phyloP scores from a whole-genome alignment of 2,113 vertebrate species.

The Lampris megalopsis region DNA sequence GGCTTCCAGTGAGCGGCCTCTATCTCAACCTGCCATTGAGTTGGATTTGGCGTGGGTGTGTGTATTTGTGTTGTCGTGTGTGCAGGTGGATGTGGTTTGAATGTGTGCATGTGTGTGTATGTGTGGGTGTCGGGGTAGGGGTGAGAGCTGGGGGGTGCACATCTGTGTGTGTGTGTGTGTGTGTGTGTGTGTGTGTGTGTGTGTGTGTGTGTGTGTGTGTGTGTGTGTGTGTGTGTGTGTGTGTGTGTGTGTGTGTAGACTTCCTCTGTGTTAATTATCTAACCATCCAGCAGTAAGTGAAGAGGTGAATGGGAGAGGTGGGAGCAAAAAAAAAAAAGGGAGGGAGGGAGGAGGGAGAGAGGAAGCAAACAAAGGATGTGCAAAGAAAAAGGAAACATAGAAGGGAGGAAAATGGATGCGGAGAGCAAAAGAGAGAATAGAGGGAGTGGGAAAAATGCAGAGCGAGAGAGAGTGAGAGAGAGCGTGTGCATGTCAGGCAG shows the following conservation, averaged over 20 bases:
- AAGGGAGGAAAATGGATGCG: slow-evolving; percentile 18
- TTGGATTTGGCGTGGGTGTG: slow-evolving; percentile 31
- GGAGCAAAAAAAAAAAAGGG: background rate
- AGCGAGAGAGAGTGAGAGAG: slow-evolving; percentile 1
- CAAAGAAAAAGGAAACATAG: background rate
- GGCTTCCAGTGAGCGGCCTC: slow-evolving; percentile 45
- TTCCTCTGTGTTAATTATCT: slow-evolving; percentile 43
- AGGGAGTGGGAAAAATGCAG: slow-evolving; percentile 13
- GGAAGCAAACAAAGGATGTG: background rate
- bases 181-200: slow-evolving; percentile 3
- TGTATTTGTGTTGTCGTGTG: background rate
- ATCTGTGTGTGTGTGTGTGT: background rate
- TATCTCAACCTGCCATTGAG: slow-evolving; percentile 49
- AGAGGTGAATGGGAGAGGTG: background rate
- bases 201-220: slow-evolving; percentile 18
- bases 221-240: background rate
- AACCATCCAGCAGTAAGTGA: slow-evolving; percentile 7
- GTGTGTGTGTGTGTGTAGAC: slow-evolving; percentile 8
- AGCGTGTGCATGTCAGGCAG: slow-evolving; percentile 47
- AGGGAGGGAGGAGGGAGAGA: background rate
- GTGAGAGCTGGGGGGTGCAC: slow-evolving; percentile 3
- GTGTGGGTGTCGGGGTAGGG: background rate
- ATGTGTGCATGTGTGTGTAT: background rate
- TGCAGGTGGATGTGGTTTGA: background rate
- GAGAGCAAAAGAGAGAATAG: slow-evolving; percentile 20